A percentile compares a stretch with the other conserved stretches of the same genome.
These are phyloP conservation scores for Eupithecia exiguata DNA, from an alignment of 2,888 invertebrate species.

Conservation along the genomic window DNA sequence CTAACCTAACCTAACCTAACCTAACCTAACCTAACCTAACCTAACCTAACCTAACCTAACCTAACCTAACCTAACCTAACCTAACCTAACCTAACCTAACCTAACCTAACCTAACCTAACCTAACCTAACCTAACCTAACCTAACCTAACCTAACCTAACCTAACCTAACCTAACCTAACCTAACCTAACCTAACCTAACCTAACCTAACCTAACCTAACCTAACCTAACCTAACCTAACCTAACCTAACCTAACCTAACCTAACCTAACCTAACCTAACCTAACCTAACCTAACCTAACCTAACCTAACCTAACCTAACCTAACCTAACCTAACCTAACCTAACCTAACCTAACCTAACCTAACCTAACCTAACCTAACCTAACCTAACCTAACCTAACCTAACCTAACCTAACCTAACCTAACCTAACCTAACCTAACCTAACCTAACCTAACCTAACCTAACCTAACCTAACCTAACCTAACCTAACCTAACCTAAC, in stretches of 20 bases:
- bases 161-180: conserved; percentile 47
- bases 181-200: conserved; percentile 49
- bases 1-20: conserved; percentile 31
- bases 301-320: conserved; percentile 49
- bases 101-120: conserved; percentile 42
- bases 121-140: conserved; percentile 40
- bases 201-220: conserved; percentile 51
- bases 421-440: conserved; percentile 46
- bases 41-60: conserved; percentile 41
- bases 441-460: conserved; percentile 45
- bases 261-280: conserved; percentile 50
- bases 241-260: conserved; percentile 51
- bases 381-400: conserved; percentile 46
- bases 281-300: conserved; percentile 50
- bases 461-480: conserved; percentile 46
- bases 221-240: conserved; percentile 50
- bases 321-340: conserved; percentile 49
- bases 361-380: conserved; percentile 46
- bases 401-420: conserved; percentile 45
- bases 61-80: conserved; percentile 41
- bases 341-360: conserved; percentile 49
- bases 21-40: conserved; percentile 40
- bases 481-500: conserved; percentile 45
- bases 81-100: conserved; percentile 42
- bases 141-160: conserved; percentile 39